Evolutionary conservation across 1,140 invertebrate genomes (phyloP), one percentile per base, ranked within the genome.

Genomic region (Lordiphosa collinella): DNA sequence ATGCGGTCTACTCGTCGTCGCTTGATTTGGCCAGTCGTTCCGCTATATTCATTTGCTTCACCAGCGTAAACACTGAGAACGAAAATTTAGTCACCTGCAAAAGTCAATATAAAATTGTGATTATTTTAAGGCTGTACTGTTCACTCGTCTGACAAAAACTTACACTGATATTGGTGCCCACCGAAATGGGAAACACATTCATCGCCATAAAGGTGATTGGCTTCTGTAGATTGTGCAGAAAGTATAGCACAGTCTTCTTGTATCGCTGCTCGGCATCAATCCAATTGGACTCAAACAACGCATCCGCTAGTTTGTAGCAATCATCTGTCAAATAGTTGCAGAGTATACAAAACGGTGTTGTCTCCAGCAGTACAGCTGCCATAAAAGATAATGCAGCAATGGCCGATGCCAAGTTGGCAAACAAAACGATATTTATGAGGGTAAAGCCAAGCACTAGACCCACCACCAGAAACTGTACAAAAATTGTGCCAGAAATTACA

Each of bases 161-260:
- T 46, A 84, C 78, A 38, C 50, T 73, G 2, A 84, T 60, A 37
- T 78, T 84, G 1, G 78, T 84, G 14, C 72, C 78, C 25, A 84
- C 72, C n/a, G 78, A 78, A 25, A 84, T 82, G 1, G 47, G 55
- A 8, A 84, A 64, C 1, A 73, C 44, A 36, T 84, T 66, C 37
- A 82, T 75, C 12, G 78, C 78, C 78, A 78, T 69, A 10, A 84
- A 84, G 0, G 62, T 53, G 13, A 82, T 72, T 1, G 78, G 78
- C 14, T 76, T 65, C 34, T 82, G 78, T 3, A 82, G 44, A 29
- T 55, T 69, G 11, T 76, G 78, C 8, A 82, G 25, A 22, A 82
- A 82, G 18, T 69, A 58, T 10, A 61, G 16, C 4, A 84, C 6
- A 0, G 67, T 73, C 14, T 52, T 73, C n/a, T 69, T 72, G 10